Evolutionary conservation across 2,888 invertebrate species (phyloP).

Genomic region (Amiota communis): DNA sequence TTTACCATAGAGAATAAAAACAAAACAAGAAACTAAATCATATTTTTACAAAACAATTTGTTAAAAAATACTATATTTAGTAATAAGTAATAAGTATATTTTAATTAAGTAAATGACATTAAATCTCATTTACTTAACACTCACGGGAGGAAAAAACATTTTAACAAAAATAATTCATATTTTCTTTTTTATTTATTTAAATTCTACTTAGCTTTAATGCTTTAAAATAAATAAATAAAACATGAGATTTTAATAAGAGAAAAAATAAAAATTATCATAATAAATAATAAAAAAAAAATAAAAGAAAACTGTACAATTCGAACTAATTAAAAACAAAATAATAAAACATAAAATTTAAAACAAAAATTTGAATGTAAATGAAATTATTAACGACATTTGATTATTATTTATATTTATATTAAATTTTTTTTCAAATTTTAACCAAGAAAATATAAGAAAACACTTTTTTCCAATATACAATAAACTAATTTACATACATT

Average conservation of each 20-base stretch:
- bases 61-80: constrained; percentile 15
- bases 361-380: constrained; percentile 16
- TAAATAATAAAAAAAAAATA: constrained; percentile 20
- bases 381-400: neutral
- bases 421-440: too few relatives aligned
- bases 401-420: too few relatives aligned
- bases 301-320: constrained; percentile 47
- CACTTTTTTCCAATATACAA: too few relatives aligned
- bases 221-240: constrained; percentile 44
- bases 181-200: too few relatives aligned
- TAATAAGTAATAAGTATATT: too few relatives aligned
- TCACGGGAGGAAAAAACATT: neutral
- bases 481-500: too few relatives aligned
- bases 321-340: neutral
- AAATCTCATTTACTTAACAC: neutral
- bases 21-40: too few relatives aligned
- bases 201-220: too few relatives aligned
- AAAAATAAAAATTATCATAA: neutral
- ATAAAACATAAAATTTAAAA: constrained; percentile 50
- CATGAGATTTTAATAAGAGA: constrained; percentile 11
- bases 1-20: constrained; percentile 11
- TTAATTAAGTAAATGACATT: constrained; percentile 12
- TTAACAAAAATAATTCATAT: neutral
- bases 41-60: neutral
- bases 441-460: too few relatives aligned